phyloP scores from a whole-genome alignment of 2,888 invertebrate genomes.

The Yponomeuta evonymella region DNA sequence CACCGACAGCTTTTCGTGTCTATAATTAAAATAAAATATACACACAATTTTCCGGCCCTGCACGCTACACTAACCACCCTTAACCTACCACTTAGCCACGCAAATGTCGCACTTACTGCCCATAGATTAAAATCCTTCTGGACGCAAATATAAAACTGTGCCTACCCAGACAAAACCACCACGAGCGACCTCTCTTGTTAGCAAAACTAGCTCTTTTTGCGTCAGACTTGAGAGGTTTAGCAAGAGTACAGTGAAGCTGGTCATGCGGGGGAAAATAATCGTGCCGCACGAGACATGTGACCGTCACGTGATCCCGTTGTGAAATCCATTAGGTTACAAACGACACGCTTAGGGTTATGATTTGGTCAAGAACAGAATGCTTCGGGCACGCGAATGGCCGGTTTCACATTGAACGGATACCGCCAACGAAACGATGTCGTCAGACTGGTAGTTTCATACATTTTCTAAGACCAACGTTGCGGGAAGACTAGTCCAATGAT shows the following conservation, averaged over 20 bases:
- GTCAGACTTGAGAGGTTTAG: neutral
- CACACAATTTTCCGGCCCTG: neutral
- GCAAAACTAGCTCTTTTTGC: neutral
- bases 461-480: no score
- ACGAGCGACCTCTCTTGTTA: neutral
- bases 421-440: no score
- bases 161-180: neutral
- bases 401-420: no score
- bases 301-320: constrained; percentile 43
- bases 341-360: neutral
- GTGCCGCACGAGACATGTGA: constrained; percentile 46
- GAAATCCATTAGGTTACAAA: constrained; percentile 39
- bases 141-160: neutral
- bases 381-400: no score
- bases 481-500: no score
- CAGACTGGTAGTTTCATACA: no score
- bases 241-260: neutral
- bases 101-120: neutral
- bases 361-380: neutral
- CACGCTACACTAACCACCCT: neutral
- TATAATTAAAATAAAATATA: constrained; percentile 2
- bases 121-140: neutral
- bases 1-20: neutral
- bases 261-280: constrained; percentile 38
- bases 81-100: neutral